These are phyloP conservation scores for Orthosia cruda DNA, from an alignment of 2,888 invertebrate genomes.

Conservation along the genomic window DNA sequence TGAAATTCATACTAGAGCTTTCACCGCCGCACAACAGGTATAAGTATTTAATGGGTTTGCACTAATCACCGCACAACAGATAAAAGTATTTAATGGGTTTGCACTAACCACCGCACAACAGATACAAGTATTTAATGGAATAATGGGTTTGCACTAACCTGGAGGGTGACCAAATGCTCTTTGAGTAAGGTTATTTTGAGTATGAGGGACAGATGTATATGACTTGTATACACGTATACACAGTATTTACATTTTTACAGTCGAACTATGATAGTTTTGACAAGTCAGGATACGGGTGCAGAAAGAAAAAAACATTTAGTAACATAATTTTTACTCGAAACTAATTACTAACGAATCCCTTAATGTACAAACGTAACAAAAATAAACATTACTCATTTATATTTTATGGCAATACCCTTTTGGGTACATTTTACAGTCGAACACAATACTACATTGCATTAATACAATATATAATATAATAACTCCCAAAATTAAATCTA, in stretches of 20 bases:
- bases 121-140: too few relatives aligned
- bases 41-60: too few relatives aligned
- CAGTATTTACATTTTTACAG: too few relatives aligned
- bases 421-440: conserved; percentile 2
- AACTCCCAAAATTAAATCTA: background rate
- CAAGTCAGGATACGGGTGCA: too few relatives aligned
- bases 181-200: too few relatives aligned
- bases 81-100: background rate
- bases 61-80: background rate
- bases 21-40: background rate
- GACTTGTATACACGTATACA: too few relatives aligned
- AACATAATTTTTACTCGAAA: conserved; percentile 18
- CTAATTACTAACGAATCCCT: conserved; percentile 1
- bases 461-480: background rate
- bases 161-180: too few relatives aligned
- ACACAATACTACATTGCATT: background rate
- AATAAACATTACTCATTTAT: conserved; percentile 11
- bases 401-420: conserved; percentile 17
- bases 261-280: too few relatives aligned
- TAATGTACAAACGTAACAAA: conserved; percentile 31
- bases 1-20: background rate
- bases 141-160: too few relatives aligned
- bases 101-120: background rate
- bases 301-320: background rate
- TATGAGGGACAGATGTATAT: too few relatives aligned